Conservation (phyloP, 2,888 invertebrate species). For the Bembecia ichneumoniformis region DNA sequence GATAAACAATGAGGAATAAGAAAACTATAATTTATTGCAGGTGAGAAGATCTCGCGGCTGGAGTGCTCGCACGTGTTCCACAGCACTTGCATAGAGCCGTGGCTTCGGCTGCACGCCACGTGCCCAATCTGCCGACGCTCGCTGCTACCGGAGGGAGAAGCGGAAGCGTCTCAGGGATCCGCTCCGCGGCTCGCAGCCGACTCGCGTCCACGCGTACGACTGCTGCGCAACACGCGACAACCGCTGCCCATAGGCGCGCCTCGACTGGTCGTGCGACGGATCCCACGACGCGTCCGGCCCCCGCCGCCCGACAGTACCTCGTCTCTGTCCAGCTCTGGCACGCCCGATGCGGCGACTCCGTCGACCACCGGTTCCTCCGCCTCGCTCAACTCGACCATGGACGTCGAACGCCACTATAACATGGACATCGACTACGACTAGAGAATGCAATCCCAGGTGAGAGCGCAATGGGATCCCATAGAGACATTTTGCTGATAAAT, state of each 20-base stretch:
- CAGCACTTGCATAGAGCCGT: conserved; percentile 92
- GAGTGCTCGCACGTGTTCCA: conserved; percentile 94
- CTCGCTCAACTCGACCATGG: conserved; percentile 25
- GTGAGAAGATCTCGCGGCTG: conserved; percentile 83
- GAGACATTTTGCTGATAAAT: no score
- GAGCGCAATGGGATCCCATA: no score
- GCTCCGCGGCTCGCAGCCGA: conserved; percentile 5
- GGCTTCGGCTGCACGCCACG: conserved; percentile 96
- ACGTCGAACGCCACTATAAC: conserved; percentile 44
- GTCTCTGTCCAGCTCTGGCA: conserved; percentile 12
- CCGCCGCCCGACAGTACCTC: conserved; percentile 5
- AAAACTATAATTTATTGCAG: no score
- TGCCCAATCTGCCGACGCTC: conserved; percentile 95
- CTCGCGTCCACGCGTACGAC: conserved; percentile 21
- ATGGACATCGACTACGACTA: conserved; percentile 68
- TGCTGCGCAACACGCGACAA: background rate
- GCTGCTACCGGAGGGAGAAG: conserved; percentile 44
- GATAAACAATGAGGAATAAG: no score
- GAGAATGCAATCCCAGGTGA: no score
- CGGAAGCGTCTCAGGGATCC: no score
- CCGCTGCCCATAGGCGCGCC: background rate
- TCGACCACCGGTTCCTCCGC: conserved; percentile 17
- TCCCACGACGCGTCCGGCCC: conserved; percentile 4
- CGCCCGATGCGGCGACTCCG: conserved; percentile 19
- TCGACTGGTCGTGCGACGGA: background rate